Evolutionary conservation across 2,797 vertebrate genomes (phyloP), one percentile per base, ranked within the genome.

Genomic region (Nyctibius grandis): DNA sequence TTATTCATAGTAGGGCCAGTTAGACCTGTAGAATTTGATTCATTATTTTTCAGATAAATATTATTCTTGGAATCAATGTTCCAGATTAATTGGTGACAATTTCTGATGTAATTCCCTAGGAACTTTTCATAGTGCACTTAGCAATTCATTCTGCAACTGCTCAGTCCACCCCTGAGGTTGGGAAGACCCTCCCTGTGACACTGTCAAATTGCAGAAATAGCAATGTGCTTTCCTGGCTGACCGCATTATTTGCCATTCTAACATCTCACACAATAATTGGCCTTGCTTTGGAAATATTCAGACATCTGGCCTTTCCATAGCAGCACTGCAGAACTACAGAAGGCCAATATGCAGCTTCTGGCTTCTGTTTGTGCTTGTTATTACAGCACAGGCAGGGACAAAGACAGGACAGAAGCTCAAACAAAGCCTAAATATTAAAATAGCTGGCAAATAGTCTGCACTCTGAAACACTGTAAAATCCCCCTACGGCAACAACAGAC

Each of bases 1-100:
- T 88, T 91, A 80, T 61, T 94, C 53, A 44, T 38, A 72, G 73
- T 42, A 78, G 36, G 25, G 28, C 60, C 40, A 68, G 56, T 40
- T 74, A 94, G 76, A 90, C 53, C 44, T 75, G 76, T 31, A 95
- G 36, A n/a, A 88, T 84, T 86, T 91, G 60, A 70, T 73, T 89
- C 45, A 74, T 57, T 80, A 23, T 68, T 91, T 95, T 93, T 83
- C 68, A 80, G 51, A 80, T 63, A 90, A 94, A 84, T 86, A 86
- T 84, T 94, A 38, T 85, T 80, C 53, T 92, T 90, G 88, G 85
- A 93, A 86, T 78, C 6, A 4, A 61, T 54, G 56, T 60, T 86
- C 23, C 29, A 54, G 36, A 84, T 72, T 90, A 88, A 86, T 68
- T 73, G 36, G 31, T 85, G 88, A 75, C 1, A 25, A 76, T 50